phyloP scores from a whole-genome alignment of 1,140 invertebrate genomes.

The Leptinotarsa texana region DNA sequence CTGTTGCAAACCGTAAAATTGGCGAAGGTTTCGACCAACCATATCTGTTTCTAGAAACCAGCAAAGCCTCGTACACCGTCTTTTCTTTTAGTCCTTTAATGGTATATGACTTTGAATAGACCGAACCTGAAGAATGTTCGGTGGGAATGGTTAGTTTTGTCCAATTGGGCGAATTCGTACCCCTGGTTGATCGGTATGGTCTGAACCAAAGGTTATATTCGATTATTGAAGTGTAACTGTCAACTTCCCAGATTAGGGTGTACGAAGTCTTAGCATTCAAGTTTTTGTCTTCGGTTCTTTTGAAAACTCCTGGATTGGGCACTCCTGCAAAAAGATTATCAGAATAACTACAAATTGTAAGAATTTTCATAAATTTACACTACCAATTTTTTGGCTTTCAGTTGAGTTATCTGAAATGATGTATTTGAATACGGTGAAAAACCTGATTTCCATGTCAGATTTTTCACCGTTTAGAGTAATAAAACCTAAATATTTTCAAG shows the following conservation, averaged over 20 bases:
- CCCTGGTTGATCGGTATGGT: constrained; percentile 53
- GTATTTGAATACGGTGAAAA: no score
- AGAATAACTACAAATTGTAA: not conserved
- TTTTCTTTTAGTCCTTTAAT: constrained; percentile 68
- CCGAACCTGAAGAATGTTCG: constrained; percentile 64
- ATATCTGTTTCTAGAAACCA: constrained; percentile 72
- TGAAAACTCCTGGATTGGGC: constrained; percentile 66
- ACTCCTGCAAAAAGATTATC: constrained; percentile 54
- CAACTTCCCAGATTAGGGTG: constrained; percentile 76
- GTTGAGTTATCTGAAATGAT: no score
- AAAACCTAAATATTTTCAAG: no score
- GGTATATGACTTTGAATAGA: constrained; percentile 70
- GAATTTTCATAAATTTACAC: no score
- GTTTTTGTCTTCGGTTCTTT: constrained; percentile 56
- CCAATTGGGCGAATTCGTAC: constrained; percentile 61
- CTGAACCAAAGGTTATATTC: constrained; percentile 73
- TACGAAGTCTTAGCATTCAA: constrained; percentile 58
- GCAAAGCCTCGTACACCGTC: constrained; percentile 70
- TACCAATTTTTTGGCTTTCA: no score
- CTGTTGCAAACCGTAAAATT: constrained; percentile 67
- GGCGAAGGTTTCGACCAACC: constrained; percentile 71
- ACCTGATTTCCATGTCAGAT: no score
- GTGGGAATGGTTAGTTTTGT: constrained; percentile 70
- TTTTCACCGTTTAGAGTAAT: no score
- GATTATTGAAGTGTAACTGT: constrained; percentile 74